Evolutionary conservation across 1,140 invertebrate species (phyloP).

Genomic region (Zaprionus africanus): DNA sequence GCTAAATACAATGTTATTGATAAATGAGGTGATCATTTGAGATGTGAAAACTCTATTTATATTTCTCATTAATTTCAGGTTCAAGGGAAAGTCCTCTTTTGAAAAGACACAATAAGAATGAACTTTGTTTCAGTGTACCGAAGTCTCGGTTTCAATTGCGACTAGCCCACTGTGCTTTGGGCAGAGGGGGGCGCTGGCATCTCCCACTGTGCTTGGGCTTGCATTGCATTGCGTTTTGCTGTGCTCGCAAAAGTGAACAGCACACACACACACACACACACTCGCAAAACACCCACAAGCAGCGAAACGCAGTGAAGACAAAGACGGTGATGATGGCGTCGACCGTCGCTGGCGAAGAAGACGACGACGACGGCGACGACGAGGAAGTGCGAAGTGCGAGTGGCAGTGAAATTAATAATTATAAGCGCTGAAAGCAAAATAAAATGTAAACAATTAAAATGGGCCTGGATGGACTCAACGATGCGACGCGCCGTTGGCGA

Average conservation of each 20-base stretch:
- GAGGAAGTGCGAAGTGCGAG: conserved; percentile 16
- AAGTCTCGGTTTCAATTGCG: conserved; percentile 39
- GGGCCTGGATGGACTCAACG: conserved; percentile 57
- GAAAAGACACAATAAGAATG: no score
- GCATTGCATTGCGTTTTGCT: conserved; percentile 63
- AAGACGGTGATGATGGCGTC: conserved; percentile 4
- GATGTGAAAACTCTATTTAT: neutral
- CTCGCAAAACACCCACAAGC: conserved; percentile 63
- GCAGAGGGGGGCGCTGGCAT: conserved; percentile 31
- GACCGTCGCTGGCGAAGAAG: conserved; percentile 11
- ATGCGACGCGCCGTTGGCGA: conserved; percentile 67
- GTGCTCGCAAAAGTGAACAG: conserved; percentile 78
- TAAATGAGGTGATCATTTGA: neutral
- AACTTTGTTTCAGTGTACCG: conserved; percentile 13
- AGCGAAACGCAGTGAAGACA: conserved; percentile 10
- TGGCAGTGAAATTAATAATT: conserved; percentile 77
- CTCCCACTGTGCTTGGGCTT: conserved; percentile 57
- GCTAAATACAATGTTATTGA: neutral
- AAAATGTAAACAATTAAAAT: conserved; percentile 83
- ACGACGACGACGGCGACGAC: neutral
- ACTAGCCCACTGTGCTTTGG: conserved; percentile 58
- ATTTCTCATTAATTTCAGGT: neutral
- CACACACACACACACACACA: conserved; percentile 30
- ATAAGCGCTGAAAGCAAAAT: conserved; percentile 80
- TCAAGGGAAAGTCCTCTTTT: neutral